These are phyloP conservation scores for Dallia pectoralis DNA, from an alignment of 2,797 vertebrate species.

Conservation along the genomic window DNA sequence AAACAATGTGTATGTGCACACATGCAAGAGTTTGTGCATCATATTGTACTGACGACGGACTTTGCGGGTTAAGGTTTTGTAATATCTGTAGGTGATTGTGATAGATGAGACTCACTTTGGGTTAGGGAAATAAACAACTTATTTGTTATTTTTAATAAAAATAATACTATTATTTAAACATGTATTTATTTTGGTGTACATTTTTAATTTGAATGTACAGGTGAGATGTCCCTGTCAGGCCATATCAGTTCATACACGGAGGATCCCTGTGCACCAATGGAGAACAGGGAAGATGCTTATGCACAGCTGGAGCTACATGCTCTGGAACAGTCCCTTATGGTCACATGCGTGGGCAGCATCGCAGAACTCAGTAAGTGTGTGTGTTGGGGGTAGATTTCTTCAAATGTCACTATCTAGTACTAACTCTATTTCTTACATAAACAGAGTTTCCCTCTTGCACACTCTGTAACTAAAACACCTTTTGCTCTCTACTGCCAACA, in stretches of 20 bases:
- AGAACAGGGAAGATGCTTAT: constrained; percentile 80
- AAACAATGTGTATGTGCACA: constrained; percentile 20
- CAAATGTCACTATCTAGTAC: too few relatives aligned
- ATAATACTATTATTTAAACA: too few relatives aligned
- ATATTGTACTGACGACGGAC: constrained; percentile 9
- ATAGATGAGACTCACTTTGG: not conserved
- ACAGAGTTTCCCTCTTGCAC: too few relatives aligned
- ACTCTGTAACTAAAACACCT: too few relatives aligned
- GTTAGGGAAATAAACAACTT: not conserved
- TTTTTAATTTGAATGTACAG: constrained; percentile 62
- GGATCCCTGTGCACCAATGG: constrained; percentile 56
- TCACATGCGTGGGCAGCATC: constrained; percentile 91
- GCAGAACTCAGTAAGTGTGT: constrained; percentile 87
- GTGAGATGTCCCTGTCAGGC: constrained; percentile 86
- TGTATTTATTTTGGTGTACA: not conserved
- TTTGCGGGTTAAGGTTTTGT: not conserved
- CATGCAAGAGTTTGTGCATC: not conserved
- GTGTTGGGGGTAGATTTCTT: too few relatives aligned
- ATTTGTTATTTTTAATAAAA: too few relatives aligned
- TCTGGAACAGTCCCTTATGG: constrained; percentile 88
- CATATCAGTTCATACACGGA: constrained; percentile 83
- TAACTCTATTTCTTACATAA: too few relatives aligned
- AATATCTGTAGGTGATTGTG: not conserved
- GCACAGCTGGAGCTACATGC: constrained; percentile 88
- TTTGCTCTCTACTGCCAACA: too few relatives aligned